Evolutionary conservation across 2,113 vertebrate genomes (phyloP).

Genomic region (Dermatemys mawii): DNA sequence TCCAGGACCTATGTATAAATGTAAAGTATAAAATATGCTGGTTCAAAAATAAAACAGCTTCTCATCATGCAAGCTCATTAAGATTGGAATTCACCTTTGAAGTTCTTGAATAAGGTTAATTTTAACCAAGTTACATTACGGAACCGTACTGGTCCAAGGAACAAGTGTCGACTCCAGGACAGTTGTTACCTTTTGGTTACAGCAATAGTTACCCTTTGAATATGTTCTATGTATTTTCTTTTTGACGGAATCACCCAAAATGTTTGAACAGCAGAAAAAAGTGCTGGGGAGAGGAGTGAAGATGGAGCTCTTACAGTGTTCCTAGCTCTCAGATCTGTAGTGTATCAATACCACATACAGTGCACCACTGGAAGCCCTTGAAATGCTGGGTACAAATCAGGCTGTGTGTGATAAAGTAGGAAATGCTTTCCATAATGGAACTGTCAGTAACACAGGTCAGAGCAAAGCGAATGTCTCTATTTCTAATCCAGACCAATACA

Average conservation of each 20-base stretch:
- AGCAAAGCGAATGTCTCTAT: background rate
- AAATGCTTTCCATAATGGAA: background rate
- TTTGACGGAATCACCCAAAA: background rate
- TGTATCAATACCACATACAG: no score
- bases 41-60: background rate
- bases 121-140: background rate
- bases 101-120: background rate
- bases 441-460: background rate
- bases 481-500: background rate
- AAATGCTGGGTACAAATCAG: no score
- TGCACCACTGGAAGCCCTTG: no score
- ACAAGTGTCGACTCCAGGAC: rapidly evolving
- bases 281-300: no score
- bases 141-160: background rate
- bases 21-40: background rate
- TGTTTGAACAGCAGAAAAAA: background rate
- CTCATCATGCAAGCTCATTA: background rate
- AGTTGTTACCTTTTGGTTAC: background rate
- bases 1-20: background rate
- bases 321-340: no score
- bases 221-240: background rate
- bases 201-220: background rate
- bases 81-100: background rate
- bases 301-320: no score
- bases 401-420: no score